phyloP scores from a whole-genome alignment of 2,888 invertebrate species.

The Caenorhabditis afra region DNA sequence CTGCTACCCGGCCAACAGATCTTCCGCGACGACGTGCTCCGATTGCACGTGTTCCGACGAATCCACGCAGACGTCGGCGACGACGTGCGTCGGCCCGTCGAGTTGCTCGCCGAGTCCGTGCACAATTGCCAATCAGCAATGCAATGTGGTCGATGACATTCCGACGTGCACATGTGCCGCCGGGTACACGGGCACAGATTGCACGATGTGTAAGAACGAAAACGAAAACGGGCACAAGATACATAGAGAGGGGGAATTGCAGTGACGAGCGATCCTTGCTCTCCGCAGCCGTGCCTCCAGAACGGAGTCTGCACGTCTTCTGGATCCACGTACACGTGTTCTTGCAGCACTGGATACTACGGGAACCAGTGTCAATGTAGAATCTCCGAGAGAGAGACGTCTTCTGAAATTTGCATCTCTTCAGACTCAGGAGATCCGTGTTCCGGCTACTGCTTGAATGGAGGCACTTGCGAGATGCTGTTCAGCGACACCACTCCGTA shows the following conservation, averaged over 20 bases:
- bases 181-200: conserved; percentile 60
- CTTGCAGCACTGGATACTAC: conserved; percentile 47
- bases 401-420: neutral
- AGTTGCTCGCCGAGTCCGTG: conserved; percentile 56
- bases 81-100: conserved; percentile 34
- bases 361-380: conserved; percentile 60
- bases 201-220: conserved; percentile 45
- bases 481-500: conserved; percentile 42
- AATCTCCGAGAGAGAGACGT: neutral
- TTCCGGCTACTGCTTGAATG: conserved; percentile 48
- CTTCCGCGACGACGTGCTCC: conserved; percentile 38
- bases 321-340: conserved; percentile 44
- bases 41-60: conserved; percentile 49
- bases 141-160: conserved; percentile 43
- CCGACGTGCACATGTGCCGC: conserved; percentile 57
- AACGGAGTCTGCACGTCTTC: conserved; percentile 54
- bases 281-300: conserved; percentile 48
- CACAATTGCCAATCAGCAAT: conserved; percentile 47
- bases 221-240: neutral
- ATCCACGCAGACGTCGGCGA: conserved; percentile 51
- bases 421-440: conserved; percentile 55
- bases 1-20: conserved; percentile 53
- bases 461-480: conserved; percentile 52
- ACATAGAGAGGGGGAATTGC: conserved; percentile 4
- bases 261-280: conserved; percentile 53